Conservation (phyloP, 1,140 invertebrate genomes). For the Euwallacea similis region DNA sequence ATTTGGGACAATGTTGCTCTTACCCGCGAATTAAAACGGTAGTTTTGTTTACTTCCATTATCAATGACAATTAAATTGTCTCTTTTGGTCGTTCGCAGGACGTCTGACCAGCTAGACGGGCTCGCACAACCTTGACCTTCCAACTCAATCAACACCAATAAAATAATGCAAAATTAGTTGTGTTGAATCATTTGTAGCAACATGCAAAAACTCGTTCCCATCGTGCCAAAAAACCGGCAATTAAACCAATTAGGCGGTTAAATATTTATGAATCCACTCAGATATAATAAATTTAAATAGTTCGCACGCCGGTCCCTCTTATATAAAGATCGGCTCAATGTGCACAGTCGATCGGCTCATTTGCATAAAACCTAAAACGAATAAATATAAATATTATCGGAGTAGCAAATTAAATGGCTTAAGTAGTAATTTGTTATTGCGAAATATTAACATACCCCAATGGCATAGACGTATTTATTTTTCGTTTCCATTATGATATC, state of each 20-base stretch:
- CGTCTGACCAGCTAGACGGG: too few species aligned
- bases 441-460: slow-evolving; percentile 32
- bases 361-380: slow-evolving; percentile 34
- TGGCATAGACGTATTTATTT: slow-evolving; percentile 32
- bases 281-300: slow-evolving; percentile 26
- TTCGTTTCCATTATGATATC: slow-evolving; percentile 33
- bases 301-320: background rate
- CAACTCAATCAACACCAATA: slow-evolving; percentile 4
- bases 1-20: background rate
- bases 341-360: slow-evolving; percentile 16
- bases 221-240: slow-evolving; percentile 21
- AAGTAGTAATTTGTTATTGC: slow-evolving; percentile 34
- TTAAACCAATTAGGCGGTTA: slow-evolving; percentile 24
- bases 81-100: too few species aligned
- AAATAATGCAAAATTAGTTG: slow-evolving; percentile 8
- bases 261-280: slow-evolving; percentile 28
- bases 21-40: too few species aligned
- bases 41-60: too few species aligned
- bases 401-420: slow-evolving; percentile 31
- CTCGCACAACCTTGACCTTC: background rate
- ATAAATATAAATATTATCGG: slow-evolving; percentile 37
- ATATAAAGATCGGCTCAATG: slow-evolving; percentile 18
- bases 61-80: too few species aligned
- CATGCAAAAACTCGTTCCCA: slow-evolving; percentile 9
- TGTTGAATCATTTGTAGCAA: slow-evolving; percentile 8